A percentile compares a stretch with the other conserved stretches of the same genome.
Evolutionary conservation across 2,113 vertebrate species (phyloP).

Genomic region (Trichechus manatus): DNA sequence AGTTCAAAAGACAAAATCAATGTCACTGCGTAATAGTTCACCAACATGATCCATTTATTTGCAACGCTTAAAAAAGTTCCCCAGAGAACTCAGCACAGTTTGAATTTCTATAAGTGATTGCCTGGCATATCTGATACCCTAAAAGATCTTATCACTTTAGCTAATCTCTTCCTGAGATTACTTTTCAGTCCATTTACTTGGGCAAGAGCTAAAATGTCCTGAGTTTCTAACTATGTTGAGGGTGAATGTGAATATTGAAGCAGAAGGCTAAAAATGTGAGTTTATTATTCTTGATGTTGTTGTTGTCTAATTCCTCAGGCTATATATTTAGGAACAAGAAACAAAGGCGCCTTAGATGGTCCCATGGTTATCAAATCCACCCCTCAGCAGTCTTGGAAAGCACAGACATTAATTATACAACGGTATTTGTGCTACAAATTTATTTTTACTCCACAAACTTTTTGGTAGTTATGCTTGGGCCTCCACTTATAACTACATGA

Average conservation of each 20-base stretch:
- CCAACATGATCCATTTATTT: slow-evolving; percentile 55
- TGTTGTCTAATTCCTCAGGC: slow-evolving; percentile 62
- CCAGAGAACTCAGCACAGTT: slow-evolving; percentile 53
- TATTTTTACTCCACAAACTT: slow-evolving; percentile 13
- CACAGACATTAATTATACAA: not conserved
- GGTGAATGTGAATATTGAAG: slow-evolving; percentile 64
- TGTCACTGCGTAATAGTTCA: slow-evolving; percentile 24
- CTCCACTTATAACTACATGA: slow-evolving; percentile 34
- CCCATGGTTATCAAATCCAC: not conserved
- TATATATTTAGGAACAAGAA: slow-evolving; percentile 68
- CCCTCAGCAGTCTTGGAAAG: not conserved
- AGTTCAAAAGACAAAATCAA: slow-evolving; percentile 71
- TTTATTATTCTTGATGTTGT: slow-evolving; percentile 55
- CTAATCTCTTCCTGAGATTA: slow-evolving; percentile 69
- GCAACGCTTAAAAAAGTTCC: not conserved
- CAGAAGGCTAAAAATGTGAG: slow-evolving; percentile 34
- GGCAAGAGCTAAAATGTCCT: slow-evolving; percentile 50
- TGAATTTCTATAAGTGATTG: slow-evolving; percentile 21
- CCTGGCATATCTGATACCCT: slow-evolving; percentile 56
- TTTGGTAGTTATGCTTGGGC: not conserved
- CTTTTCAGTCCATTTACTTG: slow-evolving; percentile 74
- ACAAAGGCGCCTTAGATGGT: slow-evolving; percentile 47
- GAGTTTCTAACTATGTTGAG: not conserved
- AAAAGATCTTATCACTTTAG: slow-evolving; percentile 42
- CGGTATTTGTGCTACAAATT: slow-evolving; percentile 16